Conservation (phyloP, 2,113 vertebrate genomes). For the Meleagris gallopavo region DNA sequence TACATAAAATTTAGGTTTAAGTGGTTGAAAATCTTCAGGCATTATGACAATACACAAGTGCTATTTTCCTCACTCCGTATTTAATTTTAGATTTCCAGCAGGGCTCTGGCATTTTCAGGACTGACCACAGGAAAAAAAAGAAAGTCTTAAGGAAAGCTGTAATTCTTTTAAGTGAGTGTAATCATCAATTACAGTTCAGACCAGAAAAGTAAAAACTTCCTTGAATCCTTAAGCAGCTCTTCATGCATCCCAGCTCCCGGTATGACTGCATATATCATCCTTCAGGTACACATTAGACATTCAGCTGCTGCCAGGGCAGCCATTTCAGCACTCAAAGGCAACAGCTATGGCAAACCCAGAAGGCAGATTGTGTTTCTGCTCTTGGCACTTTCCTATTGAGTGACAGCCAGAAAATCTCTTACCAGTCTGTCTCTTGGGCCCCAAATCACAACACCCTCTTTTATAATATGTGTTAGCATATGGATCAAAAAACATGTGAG, state of each 20-base stretch:
- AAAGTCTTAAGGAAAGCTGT: neutral
- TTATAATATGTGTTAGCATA: neutral
- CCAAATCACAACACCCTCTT: neutral
- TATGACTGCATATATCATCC: neutral
- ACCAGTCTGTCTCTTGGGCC: neutral
- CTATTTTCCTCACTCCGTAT: neutral
- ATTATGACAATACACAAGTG: neutral
- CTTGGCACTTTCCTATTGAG: neutral
- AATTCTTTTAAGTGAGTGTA: neutral
- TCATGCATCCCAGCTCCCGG: neutral
- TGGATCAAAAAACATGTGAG: fast-evolving
- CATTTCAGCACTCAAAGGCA: neutral
- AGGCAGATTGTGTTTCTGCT: neutral
- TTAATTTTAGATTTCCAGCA: neutral
- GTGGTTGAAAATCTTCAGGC: neutral
- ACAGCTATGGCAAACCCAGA: neutral
- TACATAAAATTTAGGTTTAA: neutral
- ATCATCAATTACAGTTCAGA: neutral
- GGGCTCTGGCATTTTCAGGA: neutral
- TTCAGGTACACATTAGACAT: fast-evolving
- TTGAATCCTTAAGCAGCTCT: neutral
- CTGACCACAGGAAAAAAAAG: neutral
- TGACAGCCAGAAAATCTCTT: neutral
- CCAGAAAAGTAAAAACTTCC: neutral
- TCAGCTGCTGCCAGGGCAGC: neutral